Evolutionary conservation across 2,888 invertebrate species (phyloP), one percentile per base, ranked within the genome.

Genomic region (Hyles lineata): DNA sequence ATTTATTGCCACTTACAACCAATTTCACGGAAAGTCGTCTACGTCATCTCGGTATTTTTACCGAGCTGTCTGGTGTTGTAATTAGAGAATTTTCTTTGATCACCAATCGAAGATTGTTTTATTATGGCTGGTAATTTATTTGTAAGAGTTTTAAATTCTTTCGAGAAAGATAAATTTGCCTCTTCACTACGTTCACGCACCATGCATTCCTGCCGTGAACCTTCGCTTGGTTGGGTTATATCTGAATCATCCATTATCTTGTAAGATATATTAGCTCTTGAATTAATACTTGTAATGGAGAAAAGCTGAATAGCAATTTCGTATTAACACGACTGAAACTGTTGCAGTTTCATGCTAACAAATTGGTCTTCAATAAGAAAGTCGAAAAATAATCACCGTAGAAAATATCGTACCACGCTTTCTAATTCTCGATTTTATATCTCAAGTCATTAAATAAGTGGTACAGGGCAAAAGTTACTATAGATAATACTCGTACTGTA

Each of bases 1-100:
- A 63, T 63, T 63, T 63, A 63, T 63, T 63, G 63, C 63, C 35
- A 63, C 63, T 63, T 63, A 63, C 63, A n/a, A 43, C n/a, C 63
- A 43, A 63, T 63, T 63, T 63, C 63, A 21, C 43, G 63, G 35
- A 21, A 63, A 35, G 15, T n/a, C 32, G 43, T 63, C 63, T 63
- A 43, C 35, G 63, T 43, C 63, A 43, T 43, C 35, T 35, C 35
- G 63, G 5, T 43, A n/a, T 63, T 21, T 35, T 32, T 63, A 21
- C 35, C n/a, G 35, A 9, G n/a, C 21, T 21, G 21, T 11, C 43
- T 43, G 11, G 43, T 43, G 43, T 43, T 11, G 43, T 43, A 43
- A 43, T 43, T 43, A 43, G 15, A 43, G 15, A 43, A 11, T 43
- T 15, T 43, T 43, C 43, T 43, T 43, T 43, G 43, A 43, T 43